Percentiles rank a stretch among this genome's conserved stretches.
Conservation (phyloP, 2,113 vertebrate genomes). For the Nanorana parkeri region DNA sequence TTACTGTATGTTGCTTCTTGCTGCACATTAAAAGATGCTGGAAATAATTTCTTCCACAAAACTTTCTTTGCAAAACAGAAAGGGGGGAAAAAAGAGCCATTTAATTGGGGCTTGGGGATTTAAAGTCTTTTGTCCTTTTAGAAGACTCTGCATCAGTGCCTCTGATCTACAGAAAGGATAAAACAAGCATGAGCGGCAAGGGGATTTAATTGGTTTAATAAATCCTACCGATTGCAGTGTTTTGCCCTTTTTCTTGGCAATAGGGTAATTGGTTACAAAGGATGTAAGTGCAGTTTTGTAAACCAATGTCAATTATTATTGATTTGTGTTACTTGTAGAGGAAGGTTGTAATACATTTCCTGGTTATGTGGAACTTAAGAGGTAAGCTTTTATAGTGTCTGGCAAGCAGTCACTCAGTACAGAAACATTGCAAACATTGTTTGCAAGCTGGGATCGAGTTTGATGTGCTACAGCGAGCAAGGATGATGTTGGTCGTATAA, state of each 20-base stretch:
- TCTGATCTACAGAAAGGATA: constrained; percentile 41
- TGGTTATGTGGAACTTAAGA: constrained; percentile 54
- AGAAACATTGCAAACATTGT: constrained; percentile 45
- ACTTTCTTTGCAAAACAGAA: constrained; percentile 29
- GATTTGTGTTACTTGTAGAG: constrained; percentile 55
- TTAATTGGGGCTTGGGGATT: constrained; percentile 48
- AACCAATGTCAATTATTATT: constrained; percentile 58
- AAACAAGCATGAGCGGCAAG: constrained; percentile 37
- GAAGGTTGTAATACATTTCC: constrained; percentile 53
- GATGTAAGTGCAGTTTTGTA: constrained; percentile 48
- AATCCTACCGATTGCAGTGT: constrained; percentile 40
- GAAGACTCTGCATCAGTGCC: constrained; percentile 32
- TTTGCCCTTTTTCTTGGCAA: constrained; percentile 54
- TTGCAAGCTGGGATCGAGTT: neutral
- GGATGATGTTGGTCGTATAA: constrained; percentile 1
- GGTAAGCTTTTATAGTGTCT: constrained; percentile 47
- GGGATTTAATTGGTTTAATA: constrained; percentile 54
- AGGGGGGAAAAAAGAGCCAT: constrained; percentile 18
- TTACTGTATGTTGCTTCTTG: constrained; percentile 13
- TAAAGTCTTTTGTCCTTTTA: constrained; percentile 49
- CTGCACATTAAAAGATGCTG: constrained; percentile 22
- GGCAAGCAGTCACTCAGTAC: constrained; percentile 35
- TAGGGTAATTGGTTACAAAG: constrained; percentile 56
- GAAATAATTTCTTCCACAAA: constrained; percentile 19
- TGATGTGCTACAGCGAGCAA: constrained; percentile 19